These are phyloP conservation scores for Marasmarcha lunaedactyla DNA, from an alignment of 2,888 invertebrate genomes.

Conservation along the genomic window DNA sequence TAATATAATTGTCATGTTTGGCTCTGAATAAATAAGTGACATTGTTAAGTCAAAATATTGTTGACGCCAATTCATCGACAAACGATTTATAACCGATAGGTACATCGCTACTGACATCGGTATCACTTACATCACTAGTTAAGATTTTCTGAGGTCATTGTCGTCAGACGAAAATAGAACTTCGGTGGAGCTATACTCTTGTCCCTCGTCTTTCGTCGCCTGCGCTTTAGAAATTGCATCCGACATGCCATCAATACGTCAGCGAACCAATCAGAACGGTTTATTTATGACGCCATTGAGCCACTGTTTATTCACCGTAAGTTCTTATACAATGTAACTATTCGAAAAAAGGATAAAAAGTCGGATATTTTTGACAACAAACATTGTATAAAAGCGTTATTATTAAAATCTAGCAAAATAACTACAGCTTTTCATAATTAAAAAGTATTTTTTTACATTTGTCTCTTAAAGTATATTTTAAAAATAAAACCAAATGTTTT, in stretches of 20 bases:
- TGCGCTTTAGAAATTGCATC: constrained; percentile 47
- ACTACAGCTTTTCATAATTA: too few relatives aligned
- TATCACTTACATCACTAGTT: not conserved
- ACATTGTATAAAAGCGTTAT: too few relatives aligned
- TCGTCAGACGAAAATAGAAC: constrained; percentile 52
- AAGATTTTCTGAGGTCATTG: constrained; percentile 45
- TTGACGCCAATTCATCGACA: too few relatives aligned
- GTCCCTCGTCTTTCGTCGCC: constrained; percentile 52
- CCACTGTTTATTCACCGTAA: constrained; percentile 28
- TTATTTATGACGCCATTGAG: constrained; percentile 26
- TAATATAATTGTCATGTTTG: too few relatives aligned
- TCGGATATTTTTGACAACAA: too few relatives aligned
- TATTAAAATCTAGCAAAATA: too few relatives aligned
- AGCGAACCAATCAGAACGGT: constrained; percentile 52
- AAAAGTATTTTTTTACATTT: too few relatives aligned
- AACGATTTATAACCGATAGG: not conserved
- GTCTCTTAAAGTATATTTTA: too few relatives aligned
- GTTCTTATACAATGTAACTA: not conserved
- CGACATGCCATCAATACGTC: constrained; percentile 58
- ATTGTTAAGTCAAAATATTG: too few relatives aligned
- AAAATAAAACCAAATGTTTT: too few relatives aligned
- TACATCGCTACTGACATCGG: not conserved
- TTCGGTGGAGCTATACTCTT: constrained; percentile 34
- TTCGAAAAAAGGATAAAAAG: too few relatives aligned
- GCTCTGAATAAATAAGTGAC: too few relatives aligned